Conservation (phyloP, 2,888 invertebrate species). For the Clitarchus hookeri region DNA sequence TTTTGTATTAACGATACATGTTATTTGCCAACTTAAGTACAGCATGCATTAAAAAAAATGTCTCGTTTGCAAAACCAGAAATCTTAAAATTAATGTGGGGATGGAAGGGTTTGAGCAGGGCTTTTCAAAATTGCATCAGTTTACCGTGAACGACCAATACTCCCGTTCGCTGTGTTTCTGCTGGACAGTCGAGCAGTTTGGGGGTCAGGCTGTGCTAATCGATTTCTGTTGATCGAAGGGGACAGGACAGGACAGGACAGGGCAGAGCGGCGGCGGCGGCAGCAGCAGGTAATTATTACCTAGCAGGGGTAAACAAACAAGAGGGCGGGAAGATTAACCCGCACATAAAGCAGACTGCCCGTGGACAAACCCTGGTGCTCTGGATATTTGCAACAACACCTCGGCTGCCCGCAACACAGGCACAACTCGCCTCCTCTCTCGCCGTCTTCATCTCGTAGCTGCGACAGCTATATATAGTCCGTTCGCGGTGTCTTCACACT, state of each 20-base stretch:
- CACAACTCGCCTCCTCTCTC: neutral
- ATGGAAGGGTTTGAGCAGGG: too few relatives aligned
- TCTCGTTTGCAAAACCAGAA: too few relatives aligned
- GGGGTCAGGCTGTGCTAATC: neutral
- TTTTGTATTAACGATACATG: too few relatives aligned
- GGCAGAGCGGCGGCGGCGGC: neutral
- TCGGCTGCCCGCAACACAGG: neutral
- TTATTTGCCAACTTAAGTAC: too few relatives aligned
- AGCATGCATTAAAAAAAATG: too few relatives aligned
- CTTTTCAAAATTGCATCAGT: too few relatives aligned
- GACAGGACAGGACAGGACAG: neutral
- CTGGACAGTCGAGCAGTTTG: neutral
- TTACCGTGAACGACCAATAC: too few relatives aligned
- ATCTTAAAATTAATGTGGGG: too few relatives aligned
- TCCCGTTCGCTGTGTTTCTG: too few relatives aligned
- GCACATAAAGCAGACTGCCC: neutral
- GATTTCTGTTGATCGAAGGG: constrained; percentile 2
- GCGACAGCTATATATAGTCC: too few relatives aligned
- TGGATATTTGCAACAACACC: constrained; percentile 25
- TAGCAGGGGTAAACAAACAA: constrained; percentile 14
- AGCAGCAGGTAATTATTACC: constrained; percentile 3
- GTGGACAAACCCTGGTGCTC: neutral
- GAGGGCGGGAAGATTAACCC: constrained; percentile 5
- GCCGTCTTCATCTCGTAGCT: too few relatives aligned
- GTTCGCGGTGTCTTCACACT: too few relatives aligned